Base-by-base conservation (phyloP, 2,888 invertebrate species). In the Polydrusus pterygomalis region DNA sequence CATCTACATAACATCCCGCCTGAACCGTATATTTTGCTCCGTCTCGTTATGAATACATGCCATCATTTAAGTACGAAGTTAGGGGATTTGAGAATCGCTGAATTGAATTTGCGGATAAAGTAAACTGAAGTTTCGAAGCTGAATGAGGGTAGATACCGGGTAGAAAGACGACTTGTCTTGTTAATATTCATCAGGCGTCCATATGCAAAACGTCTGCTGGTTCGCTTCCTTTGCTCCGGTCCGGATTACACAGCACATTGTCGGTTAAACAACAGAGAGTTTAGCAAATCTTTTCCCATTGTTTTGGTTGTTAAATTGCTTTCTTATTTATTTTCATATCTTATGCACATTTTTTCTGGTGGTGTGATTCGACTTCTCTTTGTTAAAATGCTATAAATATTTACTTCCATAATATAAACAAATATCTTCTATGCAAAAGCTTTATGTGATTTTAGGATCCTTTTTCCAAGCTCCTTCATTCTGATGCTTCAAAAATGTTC, bases 141-240 rank as follows among this genome's bases (percentile, higher is more conserved):
- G 71, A 78, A 73, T 60, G 43, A 54, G 71, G 72, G 75, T 49
- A 60, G 60, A 67, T 68, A 65, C 54, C 30, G 25, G 47, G 64
- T 69, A 43, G 60, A 77, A 77, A 80, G 79, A 78, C 79, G 77
- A 60, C 79, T 17, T 80, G 72, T 80, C 82, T 81, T 78, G 85
- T 87, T 87, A 86, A 86, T 87, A 87, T 87, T 87, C 87, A 87
- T 86, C 86, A 85, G 81, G 81, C 85, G 85, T 86, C 84, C 85
- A 84, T 85, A 87, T 87, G 87, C 87, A 87, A 87, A 87, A 87
- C 86, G 87, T 86, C 85, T 86, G 86, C 86, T 87, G 86, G 86
- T 86, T 87, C 85, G 86, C 82, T 85, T 85, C 86, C 85, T 82
- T 83, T 79, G 18, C 80, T 78, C 79, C 80, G 82, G 84, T 79